Percentiles rank a stretch among this genome's conserved stretches.
Evolutionary conservation across 2,113 vertebrate genomes (phyloP).

Genomic region (Aleadryas rufinucha): DNA sequence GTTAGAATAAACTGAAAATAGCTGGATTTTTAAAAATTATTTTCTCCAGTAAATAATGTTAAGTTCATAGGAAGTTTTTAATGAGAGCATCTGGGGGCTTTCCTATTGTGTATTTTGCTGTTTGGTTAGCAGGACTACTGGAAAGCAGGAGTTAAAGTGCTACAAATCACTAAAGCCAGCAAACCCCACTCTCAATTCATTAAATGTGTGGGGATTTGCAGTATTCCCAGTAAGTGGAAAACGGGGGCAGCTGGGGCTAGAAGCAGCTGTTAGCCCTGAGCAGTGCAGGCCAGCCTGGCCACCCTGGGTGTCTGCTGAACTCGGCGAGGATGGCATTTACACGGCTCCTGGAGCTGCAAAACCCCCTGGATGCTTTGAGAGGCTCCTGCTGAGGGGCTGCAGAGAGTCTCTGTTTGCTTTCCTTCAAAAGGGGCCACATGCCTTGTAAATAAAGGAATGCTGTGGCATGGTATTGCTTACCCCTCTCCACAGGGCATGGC

Average conservation of each 20-base stretch:
- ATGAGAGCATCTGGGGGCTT: not conserved
- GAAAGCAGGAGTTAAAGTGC: not conserved
- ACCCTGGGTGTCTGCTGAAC: accelerated
- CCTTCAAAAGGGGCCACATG: not conserved
- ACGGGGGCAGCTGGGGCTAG: not conserved
- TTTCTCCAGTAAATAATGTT: not conserved
- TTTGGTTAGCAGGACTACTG: not conserved
- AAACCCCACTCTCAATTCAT: not conserved
- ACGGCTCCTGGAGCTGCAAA: not conserved
- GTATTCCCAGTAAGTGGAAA: not conserved
- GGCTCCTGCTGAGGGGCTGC: not conserved
- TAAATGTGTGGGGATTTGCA: not conserved
- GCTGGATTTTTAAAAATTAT: not conserved
- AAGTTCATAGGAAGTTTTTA: not conserved
- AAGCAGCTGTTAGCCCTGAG: too few species aligned
- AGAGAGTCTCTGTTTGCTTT: not conserved
- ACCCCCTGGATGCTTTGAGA: not conserved
- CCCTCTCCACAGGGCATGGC: not conserved
- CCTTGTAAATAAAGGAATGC: not conserved
- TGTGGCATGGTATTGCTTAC: not conserved
- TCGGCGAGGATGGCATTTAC: not conserved
- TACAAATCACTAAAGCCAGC: not conserved
- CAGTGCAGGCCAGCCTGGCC: accelerated
- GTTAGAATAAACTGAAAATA: slow-evolving; percentile 34
- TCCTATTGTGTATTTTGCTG: not conserved